Conservation (phyloP, 1,140 invertebrate genomes). For the Anastrepha obliqua region DNA sequence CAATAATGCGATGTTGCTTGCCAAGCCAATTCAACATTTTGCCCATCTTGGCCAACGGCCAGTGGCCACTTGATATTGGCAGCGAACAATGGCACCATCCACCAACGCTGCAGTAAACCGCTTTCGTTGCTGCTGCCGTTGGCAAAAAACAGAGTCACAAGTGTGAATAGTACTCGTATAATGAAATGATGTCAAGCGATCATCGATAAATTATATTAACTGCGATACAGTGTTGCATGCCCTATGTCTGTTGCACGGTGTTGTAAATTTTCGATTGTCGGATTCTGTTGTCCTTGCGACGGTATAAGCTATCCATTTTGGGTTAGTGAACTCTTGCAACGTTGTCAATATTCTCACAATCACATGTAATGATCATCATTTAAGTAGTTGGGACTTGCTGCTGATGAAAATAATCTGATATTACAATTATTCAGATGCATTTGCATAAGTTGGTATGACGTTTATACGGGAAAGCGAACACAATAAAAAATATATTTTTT, state of each 20-base stretch:
- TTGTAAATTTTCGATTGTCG: background rate
- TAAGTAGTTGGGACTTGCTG: background rate
- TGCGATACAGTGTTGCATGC: constrained; percentile 25
- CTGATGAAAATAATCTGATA: background rate
- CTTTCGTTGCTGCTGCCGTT: background rate
- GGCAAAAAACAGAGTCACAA: background rate
- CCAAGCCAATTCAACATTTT: constrained; percentile 38
- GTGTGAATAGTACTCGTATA: constrained; percentile 38
- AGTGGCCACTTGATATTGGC: constrained; percentile 38
- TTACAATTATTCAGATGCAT: no score
- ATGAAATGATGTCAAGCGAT: constrained; percentile 49
- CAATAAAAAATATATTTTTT: no score
- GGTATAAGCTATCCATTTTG: constrained; percentile 23
- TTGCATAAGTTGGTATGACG: no score
- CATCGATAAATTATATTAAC: constrained; percentile 42
- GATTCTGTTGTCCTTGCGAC: constrained; percentile 22
- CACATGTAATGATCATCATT: constrained; percentile 19
- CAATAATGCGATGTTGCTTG: constrained; percentile 28
- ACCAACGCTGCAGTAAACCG: constrained; percentile 27
- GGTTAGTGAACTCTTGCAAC: constrained; percentile 21
- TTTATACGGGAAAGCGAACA: no score
- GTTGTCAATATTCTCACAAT: constrained; percentile 25
- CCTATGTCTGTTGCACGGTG: background rate
- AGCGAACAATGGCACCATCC: background rate
- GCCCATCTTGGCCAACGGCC: constrained; percentile 21